Evolutionary conservation across 2,797 vertebrate species (phyloP), one percentile per base, ranked within the genome.

Genomic region (Gouania willdenowi): DNA sequence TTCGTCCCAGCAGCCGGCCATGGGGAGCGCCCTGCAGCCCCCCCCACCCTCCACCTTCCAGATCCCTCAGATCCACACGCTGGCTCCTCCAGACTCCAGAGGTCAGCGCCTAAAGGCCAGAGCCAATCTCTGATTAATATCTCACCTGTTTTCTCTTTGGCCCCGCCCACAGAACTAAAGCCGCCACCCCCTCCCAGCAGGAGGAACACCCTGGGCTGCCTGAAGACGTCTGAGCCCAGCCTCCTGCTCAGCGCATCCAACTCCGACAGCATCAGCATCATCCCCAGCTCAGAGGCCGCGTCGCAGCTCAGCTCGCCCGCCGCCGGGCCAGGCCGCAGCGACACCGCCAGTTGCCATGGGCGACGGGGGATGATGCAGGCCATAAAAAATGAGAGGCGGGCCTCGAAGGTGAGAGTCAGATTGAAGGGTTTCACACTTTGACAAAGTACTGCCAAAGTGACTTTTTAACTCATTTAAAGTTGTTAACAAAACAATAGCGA

Each of bases 351-450:
- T 26, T 75, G 79, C 52, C 88, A 89, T 0, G 92, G 93, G 39
- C 89, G 93, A 7, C 89, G 94, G 15, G 95, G 96, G 34, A 97
- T 95, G 61, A 98, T 98, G 94, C 94, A 98, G 82, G 94, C 95
- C 52, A 98, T 99, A 81, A 98, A 96, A 84, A 99, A 99, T 0
- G 95, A 99, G 69, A 88, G 86, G 33, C 91, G 95, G 45, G 96
- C 96, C 23, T 98, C 95, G 4, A 99, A 99, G 84, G 95, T 86
- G 61, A 69, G 72, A 3, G 16, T n/a, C n/a, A n/a, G n/a, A n/a
- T n/a, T n/a, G n/a, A n/a, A n/a, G n/a, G n/a, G n/a, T n/a, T n/a
- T n/a, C n/a, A n/a, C n/a, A n/a, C n/a, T n/a, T n/a, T n/a, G n/a
- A n/a, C n/a, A n/a, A n/a, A n/a, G n/a, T n/a, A n/a, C n/a, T n/a